Evolutionary conservation across 2,113 vertebrate genomes (phyloP), one percentile per base, ranked within the genome.

Genomic region (Onychostoma macrolepis): DNA sequence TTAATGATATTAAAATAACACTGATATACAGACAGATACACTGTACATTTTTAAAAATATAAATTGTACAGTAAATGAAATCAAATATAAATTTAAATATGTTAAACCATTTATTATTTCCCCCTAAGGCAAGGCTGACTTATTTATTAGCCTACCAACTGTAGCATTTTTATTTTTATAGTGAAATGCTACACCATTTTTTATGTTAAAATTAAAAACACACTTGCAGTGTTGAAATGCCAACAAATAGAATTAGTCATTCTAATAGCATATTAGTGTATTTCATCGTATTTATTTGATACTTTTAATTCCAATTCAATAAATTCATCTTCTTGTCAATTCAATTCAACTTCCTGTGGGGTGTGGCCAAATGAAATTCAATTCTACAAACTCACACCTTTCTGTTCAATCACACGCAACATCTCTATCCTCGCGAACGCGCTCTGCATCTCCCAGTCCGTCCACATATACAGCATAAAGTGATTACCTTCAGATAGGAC

Each of bases 401-500:
- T 17, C 2, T 19, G 43, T 4, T 65, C 58, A 45, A 67, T 21
- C 58, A 71, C 43, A 8, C 45, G n/a, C 67, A 19, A 4, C 41
- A 30, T 71, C 9, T 33, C 8, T 19, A 56, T 17, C 65, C 5
- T 5, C 69, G 15, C 38, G 28, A 43, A 65, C 30, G 8, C 48
- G 1, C 13, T 38, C 82, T 30, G 24, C 28, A 21, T 56, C 43
- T 69, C 41, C 24, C 67, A n/a, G 28, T 58, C 67, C 24, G 1
- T 74, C 30, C 86, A 75, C 79, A 88, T 24, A 61, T 21, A 26
- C 84, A 28, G 84, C 41, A 53, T 75, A 79, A 75, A 85, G 77
- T 87, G 78, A 87, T 88, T 87, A 87, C 87, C 86, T 86, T 85
- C 24, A 50, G 86, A 86, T 80, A 87, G 88, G 75, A 61, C 85